Conservation (phyloP, 2,888 invertebrate genomes). For the Slavum lentiscoides region DNA sequence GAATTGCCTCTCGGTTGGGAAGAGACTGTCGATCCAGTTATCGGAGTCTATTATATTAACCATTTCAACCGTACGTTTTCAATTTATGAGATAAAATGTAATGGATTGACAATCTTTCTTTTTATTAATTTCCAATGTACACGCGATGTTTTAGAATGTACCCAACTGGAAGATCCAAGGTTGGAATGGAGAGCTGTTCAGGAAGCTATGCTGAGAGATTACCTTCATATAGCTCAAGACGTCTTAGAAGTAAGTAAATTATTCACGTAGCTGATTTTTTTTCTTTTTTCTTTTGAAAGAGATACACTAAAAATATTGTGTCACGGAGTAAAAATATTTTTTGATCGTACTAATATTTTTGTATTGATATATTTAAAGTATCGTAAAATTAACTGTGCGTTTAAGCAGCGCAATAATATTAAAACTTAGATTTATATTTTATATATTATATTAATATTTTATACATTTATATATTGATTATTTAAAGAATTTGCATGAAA, state of each 20-base stretch:
- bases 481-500: constrained; percentile 16
- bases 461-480: not conserved
- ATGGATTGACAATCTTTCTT: not conserved
- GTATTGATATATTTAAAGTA: not conserved
- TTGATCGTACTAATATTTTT: constrained; percentile 48
- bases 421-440: not conserved
- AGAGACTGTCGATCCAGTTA: constrained; percentile 89
- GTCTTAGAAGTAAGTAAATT: constrained; percentile 77
- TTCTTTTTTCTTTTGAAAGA: not conserved
- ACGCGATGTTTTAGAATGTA: constrained; percentile 73
- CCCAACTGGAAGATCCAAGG: constrained; percentile 94
- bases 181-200: constrained; percentile 96
- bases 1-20: constrained; percentile 97
- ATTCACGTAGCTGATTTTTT: not conserved
- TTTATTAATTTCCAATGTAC: not conserved
- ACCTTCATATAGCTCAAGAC: constrained; percentile 93
- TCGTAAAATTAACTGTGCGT: not conserved
- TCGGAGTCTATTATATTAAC: constrained; percentile 95
- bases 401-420: not conserved
- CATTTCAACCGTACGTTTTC: constrained; percentile 89
- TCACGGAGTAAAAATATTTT: constrained; percentile 32
- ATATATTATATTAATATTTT: not conserved
- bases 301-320: constrained; percentile 38
- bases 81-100: not conserved
- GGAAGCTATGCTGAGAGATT: constrained; percentile 95